A percentile compares a stretch with the other conserved stretches of the same genome.
These are phyloP conservation scores for Elachura formosa DNA, from an alignment of 2,113 vertebrate species.

Conservation along the genomic window DNA sequence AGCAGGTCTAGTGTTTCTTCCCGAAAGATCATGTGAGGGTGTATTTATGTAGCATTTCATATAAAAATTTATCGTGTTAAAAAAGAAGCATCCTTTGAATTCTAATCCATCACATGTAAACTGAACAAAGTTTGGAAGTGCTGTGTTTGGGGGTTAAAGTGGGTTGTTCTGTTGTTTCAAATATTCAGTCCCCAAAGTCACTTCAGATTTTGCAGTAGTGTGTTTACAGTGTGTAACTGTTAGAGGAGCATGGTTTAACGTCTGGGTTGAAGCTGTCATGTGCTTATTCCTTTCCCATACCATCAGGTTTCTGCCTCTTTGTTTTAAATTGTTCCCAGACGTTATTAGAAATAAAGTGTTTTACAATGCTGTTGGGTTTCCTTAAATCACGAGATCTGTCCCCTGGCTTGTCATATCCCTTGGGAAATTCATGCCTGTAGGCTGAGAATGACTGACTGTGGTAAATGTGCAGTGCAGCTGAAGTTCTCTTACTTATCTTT, in stretches of 20 bases:
- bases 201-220: neutral
- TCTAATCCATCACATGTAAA: neutral
- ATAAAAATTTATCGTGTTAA: neutral
- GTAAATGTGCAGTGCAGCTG: neutral
- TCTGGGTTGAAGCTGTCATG: neutral
- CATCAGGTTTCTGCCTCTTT: neutral
- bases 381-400: neutral
- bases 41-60: neutral
- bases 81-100: neutral
- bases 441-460: neutral
- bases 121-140: neutral
- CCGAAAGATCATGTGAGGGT: neutral
- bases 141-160: neutral
- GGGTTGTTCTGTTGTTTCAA: neutral
- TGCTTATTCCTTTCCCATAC: neutral
- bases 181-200: neutral
- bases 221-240: neutral
- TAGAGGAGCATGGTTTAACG: neutral
- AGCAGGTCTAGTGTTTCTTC: neutral
- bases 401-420: neutral
- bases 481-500: neutral
- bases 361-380: neutral
- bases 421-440: neutral
- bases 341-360: conserved; percentile 17
- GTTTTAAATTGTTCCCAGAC: conserved; percentile 8